Evolutionary conservation across 2,113 vertebrate species (phyloP), one percentile per base, ranked within the genome.

Genomic region (Lophius piscatorius): DNA sequence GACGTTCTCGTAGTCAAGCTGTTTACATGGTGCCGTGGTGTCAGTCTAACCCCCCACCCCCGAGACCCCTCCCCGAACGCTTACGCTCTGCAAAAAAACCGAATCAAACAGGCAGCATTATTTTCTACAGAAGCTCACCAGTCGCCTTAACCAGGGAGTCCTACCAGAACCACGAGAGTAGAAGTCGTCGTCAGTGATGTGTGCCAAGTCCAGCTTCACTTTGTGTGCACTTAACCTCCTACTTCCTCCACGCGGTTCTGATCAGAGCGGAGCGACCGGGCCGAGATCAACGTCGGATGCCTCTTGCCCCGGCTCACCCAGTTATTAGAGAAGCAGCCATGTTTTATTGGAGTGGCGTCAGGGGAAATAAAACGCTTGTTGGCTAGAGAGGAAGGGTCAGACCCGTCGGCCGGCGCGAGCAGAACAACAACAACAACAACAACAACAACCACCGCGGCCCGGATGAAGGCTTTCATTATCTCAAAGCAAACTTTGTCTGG

Each of bases 71-170:
- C 88, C 84, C 84, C 87, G 77, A 82, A 81, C 70, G 80, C 89
- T 88, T 82, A 85, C 80, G 70, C 74, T 79, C 82, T 84, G 84
- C 82, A 84, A 81, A 87, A 83, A 74, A 66, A 11, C 24, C 42
- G 23, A 12, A 28, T 20, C 28, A 71, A 64, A 76, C 17, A 69
- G 72, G 81, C 87, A 87, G 82, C 76, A 80, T 86, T 87, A 81
- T 90, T 89, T 89, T 89, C 78, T 89, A 89, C 83, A 80, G 73
- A 87, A 83, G 67, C 81, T 90, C 88, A 90, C 88, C 88, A 83
- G 65, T 88, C 82, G 88, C 89, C 89, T 90, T 90, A 89, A 89
- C 65, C 87, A 86, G 87, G 86, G 89, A 88, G 82, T 58, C 61
- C 77, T 64, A 76, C 59, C 74, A 82, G 78, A 88, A 76, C 84